These are phyloP conservation scores for Cranoglanis bouderius DNA, from an alignment of 2,113 vertebrate species.

Conservation along the genomic window DNA sequence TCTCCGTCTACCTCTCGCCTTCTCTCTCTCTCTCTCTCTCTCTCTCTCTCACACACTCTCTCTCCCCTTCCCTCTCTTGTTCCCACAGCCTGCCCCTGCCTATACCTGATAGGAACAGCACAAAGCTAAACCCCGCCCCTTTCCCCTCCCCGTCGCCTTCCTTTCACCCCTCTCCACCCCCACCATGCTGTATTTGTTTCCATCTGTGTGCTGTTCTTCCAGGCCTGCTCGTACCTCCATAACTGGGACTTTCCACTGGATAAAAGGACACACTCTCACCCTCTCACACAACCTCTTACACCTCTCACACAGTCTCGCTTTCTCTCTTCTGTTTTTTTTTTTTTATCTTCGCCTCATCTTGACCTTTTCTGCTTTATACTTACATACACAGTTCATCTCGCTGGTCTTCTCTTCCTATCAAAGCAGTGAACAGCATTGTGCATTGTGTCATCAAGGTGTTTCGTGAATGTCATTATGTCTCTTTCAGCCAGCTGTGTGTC, in stretches of 20 bases:
- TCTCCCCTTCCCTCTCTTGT: slow-evolving; percentile 36
- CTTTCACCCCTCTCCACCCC: slow-evolving; percentile 24
- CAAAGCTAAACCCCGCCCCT: neutral
- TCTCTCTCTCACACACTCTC: slow-evolving; percentile 13
- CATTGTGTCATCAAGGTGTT: slow-evolving; percentile 1
- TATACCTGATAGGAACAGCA: slow-evolving; percentile 59
- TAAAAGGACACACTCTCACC: slow-evolving; percentile 8
- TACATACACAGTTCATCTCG: neutral
- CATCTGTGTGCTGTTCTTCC: slow-evolving; percentile 42
- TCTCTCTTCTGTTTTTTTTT: neutral
- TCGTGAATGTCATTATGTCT: neutral
- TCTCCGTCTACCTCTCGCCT: slow-evolving; percentile 62
- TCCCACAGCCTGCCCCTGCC: slow-evolving; percentile 52
- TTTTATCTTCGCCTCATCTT: slow-evolving; percentile 6
- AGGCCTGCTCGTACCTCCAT: slow-evolving; percentile 18
- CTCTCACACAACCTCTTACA: neutral
- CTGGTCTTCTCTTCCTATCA: neutral
- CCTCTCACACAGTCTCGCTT: neutral
- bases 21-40: slow-evolving; percentile 53
- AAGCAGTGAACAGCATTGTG: slow-evolving; percentile 12
- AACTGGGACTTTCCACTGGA: slow-evolving; percentile 38
- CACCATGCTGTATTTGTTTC: slow-evolving; percentile 42
- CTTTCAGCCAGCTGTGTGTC: neutral
- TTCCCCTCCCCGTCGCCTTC: slow-evolving; percentile 12
- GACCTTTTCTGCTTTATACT: slow-evolving; percentile 3